Evolutionary conservation across 1,140 invertebrate species (phyloP).

Genomic region (Drosophila kepulauana): DNA sequence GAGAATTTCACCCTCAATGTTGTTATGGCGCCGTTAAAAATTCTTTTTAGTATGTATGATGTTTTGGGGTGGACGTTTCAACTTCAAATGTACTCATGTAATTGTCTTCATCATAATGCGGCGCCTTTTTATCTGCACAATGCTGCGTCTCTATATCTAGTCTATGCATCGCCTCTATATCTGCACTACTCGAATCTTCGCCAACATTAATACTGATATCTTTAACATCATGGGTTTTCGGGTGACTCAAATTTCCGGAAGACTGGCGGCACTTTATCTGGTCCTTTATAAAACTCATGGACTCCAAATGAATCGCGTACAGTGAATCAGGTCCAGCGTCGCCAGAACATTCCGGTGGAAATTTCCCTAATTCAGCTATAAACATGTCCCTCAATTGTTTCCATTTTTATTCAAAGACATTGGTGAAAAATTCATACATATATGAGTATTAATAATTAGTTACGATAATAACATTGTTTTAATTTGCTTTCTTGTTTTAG

Average conservation of each 20-base stretch:
- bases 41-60: too few species aligned
- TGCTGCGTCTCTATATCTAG: too few species aligned
- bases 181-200: conserved; percentile 29
- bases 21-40: too few species aligned
- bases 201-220: conserved; percentile 18
- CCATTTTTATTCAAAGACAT: conserved; percentile 21
- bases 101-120: conserved; percentile 15
- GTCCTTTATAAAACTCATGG: conserved; percentile 31
- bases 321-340: conserved; percentile 22
- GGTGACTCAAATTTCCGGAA: conserved; percentile 31
- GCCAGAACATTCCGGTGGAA: conserved; percentile 34
- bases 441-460: not conserved
- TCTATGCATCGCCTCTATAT: conserved; percentile 1
- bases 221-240: conserved; percentile 6
- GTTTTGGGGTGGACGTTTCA: too few species aligned
- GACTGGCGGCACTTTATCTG: conserved; percentile 34
- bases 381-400: conserved; percentile 28
- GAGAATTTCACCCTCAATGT: too few species aligned
- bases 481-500: conserved; percentile 16
- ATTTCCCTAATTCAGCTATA: conserved; percentile 28
- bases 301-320: conserved; percentile 27
- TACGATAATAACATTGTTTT: not conserved
- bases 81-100: too few species aligned
- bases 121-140: not conserved
- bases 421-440: not conserved